Conservation (phyloP, 2,113 vertebrate genomes). For the Arizona elegans region DNA sequence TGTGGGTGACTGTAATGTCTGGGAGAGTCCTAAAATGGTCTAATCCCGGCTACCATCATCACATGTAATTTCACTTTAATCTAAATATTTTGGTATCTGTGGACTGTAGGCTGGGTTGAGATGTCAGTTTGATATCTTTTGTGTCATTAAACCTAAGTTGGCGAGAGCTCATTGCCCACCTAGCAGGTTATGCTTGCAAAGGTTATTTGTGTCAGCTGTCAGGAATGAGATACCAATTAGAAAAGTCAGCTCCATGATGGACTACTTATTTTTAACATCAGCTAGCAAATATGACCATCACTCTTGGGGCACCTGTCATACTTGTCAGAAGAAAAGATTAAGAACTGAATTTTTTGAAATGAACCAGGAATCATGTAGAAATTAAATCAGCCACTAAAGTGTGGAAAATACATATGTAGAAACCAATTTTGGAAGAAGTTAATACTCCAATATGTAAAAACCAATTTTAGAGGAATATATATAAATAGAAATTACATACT, state of each 20-base stretch:
- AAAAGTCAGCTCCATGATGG: neutral
- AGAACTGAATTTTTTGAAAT: neutral
- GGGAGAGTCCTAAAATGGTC: neutral
- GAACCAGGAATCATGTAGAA: neutral
- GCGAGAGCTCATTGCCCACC: conserved; percentile 2
- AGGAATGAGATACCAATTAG: conserved; percentile 8
- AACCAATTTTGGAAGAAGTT: neutral
- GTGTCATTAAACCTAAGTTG: neutral
- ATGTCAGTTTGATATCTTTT: conserved; percentile 10
- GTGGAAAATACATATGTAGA: neutral
- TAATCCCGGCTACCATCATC: neutral
- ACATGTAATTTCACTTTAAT: neutral
- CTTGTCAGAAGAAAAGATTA: conserved; percentile 18
- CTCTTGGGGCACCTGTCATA: conserved; percentile 15
- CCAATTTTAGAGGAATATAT: neutral
- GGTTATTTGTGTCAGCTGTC: conserved; percentile 6
- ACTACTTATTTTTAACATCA: conserved; percentile 4
- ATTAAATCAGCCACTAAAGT: neutral
- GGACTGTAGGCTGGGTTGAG: neutral
- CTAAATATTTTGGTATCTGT: neutral
- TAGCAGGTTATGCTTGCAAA: neutral
- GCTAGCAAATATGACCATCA: conserved; percentile 25
- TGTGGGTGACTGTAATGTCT: no score
- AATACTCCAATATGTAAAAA: neutral
- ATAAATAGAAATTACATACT: neutral